Evolutionary conservation across 2,888 invertebrate genomes (phyloP).

Genomic region (Balanococcus diminutus): DNA sequence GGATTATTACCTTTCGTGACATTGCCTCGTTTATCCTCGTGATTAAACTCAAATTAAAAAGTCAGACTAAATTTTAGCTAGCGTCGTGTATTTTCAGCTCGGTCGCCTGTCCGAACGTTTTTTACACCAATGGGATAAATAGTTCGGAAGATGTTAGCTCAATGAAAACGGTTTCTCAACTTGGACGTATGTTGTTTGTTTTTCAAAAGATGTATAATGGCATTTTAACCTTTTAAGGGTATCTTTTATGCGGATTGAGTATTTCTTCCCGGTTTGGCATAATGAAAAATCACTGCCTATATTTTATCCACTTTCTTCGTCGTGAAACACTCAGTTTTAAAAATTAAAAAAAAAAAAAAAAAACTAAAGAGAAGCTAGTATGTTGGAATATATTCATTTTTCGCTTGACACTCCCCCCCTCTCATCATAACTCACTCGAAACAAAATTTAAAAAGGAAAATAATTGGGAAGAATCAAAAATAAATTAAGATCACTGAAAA

Average conservation of each 20-base stretch:
- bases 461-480: too few species aligned
- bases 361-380: too few species aligned
- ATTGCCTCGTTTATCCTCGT: background rate
- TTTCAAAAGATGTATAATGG: background rate
- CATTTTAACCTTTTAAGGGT: background rate
- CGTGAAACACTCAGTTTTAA: background rate
- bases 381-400: too few species aligned
- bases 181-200: background rate
- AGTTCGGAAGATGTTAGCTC: background rate
- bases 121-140: background rate
- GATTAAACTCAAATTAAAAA: slow-evolving; percentile 28
- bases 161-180: background rate
- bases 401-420: too few species aligned
- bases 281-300: too few species aligned
- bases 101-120: background rate
- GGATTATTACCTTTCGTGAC: slow-evolving; percentile 32
- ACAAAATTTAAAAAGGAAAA: too few species aligned
- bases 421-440: too few species aligned
- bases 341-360: too few species aligned
- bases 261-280: too few species aligned
- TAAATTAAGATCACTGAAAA: too few species aligned
- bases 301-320: background rate
- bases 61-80: background rate
- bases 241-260: background rate
- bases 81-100: background rate